A percentile compares a stretch with the other conserved stretches of the same genome.
phyloP scores from a whole-genome alignment of 2,113 vertebrate species.

The Austrofundulus limnaeus region DNA sequence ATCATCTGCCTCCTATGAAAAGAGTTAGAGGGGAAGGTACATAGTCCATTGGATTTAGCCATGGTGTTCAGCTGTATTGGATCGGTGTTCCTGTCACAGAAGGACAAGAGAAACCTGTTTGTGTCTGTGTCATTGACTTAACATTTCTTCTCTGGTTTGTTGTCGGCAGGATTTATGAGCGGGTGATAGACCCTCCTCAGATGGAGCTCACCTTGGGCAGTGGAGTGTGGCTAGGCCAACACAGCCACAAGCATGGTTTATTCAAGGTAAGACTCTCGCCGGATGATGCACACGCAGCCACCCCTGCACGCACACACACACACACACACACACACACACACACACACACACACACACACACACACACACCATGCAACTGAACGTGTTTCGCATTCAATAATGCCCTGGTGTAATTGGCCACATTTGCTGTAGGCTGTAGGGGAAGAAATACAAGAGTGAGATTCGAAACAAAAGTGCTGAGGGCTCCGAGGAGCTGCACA shows the following conservation, averaged over 20 bases:
- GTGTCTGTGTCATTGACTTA: constrained; percentile 32
- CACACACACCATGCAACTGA: background rate
- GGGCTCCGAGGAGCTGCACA: constrained; percentile 11
- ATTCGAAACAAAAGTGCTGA: constrained; percentile 10
- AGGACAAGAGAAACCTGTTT: constrained; percentile 20
- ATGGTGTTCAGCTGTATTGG: constrained; percentile 40
- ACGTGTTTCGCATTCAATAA: constrained; percentile 21
- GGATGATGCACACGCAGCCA: constrained; percentile 8
- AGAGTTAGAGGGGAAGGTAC: constrained; percentile 15
- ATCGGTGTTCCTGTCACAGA: constrained; percentile 50
- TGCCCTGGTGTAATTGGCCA: constrained; percentile 29
- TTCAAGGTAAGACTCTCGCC: constrained; percentile 87
- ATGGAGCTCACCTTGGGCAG: constrained; percentile 87
- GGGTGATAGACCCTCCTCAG: constrained; percentile 91
- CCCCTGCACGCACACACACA: background rate
- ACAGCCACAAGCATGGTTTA: constrained; percentile 90
- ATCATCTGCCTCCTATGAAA: constrained; percentile 35
- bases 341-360: background rate
- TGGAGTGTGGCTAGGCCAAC: constrained; percentile 93
- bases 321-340: background rate
- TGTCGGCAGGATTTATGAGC: constrained; percentile 90
- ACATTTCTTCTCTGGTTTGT: constrained; percentile 37
- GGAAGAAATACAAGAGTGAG: background rate
- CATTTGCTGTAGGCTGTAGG: constrained; percentile 19
- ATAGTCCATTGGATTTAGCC: constrained; percentile 37